Conservation (phyloP, 2,113 vertebrate genomes). For the Emydocephalus ijimae region DNA sequence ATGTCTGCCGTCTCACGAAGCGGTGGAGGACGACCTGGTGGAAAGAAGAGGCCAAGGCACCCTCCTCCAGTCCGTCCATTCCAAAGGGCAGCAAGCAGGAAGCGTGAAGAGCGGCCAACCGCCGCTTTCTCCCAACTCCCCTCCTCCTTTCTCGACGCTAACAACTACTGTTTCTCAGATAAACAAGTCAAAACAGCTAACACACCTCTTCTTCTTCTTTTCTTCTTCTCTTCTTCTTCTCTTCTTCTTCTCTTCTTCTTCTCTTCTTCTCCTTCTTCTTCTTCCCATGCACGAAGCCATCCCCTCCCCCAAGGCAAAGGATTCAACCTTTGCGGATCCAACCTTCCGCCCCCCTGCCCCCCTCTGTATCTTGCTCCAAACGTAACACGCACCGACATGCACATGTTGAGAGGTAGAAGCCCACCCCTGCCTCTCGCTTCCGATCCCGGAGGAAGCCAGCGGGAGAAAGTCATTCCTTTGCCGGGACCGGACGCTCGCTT, state of each 20-base stretch:
- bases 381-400: constrained; percentile 58
- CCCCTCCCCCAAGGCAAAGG: constrained; percentile 51
- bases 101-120: neutral
- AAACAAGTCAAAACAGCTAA: constrained; percentile 56
- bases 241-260: neutral
- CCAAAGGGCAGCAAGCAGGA: constrained; percentile 45
- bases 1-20: fast-evolving
- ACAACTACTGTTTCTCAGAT: constrained; percentile 52
- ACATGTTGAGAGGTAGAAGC: constrained; percentile 42
- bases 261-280: neutral
- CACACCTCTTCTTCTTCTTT: constrained; percentile 15
- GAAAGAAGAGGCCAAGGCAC: too few relatives aligned
- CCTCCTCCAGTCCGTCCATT: neutral
- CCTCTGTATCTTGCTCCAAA: constrained; percentile 35
- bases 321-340: constrained; percentile 10
- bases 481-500: constrained; percentile 58
- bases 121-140: neutral
- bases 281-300: constrained; percentile 51
- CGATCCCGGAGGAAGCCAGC: constrained; percentile 46
- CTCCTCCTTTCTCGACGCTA: constrained; percentile 40
- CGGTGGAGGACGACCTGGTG: fast-evolving
- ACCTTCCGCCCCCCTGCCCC: constrained; percentile 41
- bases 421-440: constrained; percentile 30
- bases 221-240: neutral
- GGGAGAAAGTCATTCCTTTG: constrained; percentile 64